Base-by-base conservation (phyloP, 2,888 invertebrate species). In the Cosmia pyralina region DNA sequence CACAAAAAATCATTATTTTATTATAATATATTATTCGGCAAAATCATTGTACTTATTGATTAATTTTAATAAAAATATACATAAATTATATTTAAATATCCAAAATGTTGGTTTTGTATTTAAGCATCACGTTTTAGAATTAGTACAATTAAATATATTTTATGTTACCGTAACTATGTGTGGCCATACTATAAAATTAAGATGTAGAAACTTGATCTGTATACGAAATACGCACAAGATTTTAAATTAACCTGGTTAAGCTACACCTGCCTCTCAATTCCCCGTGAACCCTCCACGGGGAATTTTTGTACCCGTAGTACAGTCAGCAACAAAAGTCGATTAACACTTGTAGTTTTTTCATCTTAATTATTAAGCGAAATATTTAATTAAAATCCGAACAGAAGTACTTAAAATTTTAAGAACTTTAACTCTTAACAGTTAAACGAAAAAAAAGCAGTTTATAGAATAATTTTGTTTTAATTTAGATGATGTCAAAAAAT, bases 1-100 rank as follows among this genome's bases (percentile, higher is more conserved):
- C 85, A 77, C 85, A 85, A 87, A 85, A n/a, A 53, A 66, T 4
- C 48, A 53, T 34, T 55, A 53, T 71, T 57, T 41, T 68, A 58
- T 4, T 67, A 46, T 13, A 79, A 28, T 52, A 57, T 57, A 74
- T 59, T 57, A 58, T 67, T 85, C 34, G 75, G 71, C 60, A 22
- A 77, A 79, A 77, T 73, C 11, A 77, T 73, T 87, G 84, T 85
- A 85, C 84, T 85, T 85, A 85, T 69, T 72, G 48, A 50, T 60
- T 69, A 52, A 66, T 65, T 70, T 41, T 48, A 69, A 48, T 38
- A 28, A 66, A 67, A 59, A 50, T 38, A 64, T 28, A 19, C 13
- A 59, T 66, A 68, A 66, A 50, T 58, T 63, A 65, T 59, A 70
- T 73, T 22, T 2, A 63, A 67, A 50, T 75, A 75, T 58, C 7